Evolutionary conservation across 2,888 invertebrate genomes (phyloP), one percentile per base, ranked within the genome.

Genomic region (Pyrochroa serraticornis): DNA sequence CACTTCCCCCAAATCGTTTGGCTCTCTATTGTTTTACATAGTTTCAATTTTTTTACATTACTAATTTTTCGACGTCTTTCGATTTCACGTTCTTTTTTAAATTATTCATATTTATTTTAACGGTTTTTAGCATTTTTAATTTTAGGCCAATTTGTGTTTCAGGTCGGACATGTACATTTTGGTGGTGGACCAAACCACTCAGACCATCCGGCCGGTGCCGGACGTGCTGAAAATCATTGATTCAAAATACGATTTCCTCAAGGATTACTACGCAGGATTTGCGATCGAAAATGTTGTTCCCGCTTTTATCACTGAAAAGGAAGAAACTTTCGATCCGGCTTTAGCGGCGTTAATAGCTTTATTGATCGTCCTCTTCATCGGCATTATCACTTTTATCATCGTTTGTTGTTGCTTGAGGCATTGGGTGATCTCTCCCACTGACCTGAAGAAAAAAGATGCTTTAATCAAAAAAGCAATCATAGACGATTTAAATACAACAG

Each of bases 91-190:
- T 49, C 35, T 51, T 44, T 42, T 38, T 64, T 9, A 3, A 36
- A 36, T 36, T 9, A 36, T 9, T n/a, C n/a, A n/a, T n/a, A n/a
- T n/a, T n/a, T n/a, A n/a, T n/a, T n/a, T n/a, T n/a, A n/a, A n/a
- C n/a, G n/a, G n/a, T n/a, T n/a, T n/a, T n/a, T n/a, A n/a, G n/a
- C n/a, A n/a, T n/a, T n/a, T n/a, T n/a, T n/a, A n/a, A n/a, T n/a
- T n/a, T 36, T 9, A 36, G n/a, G 2, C n/a, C 10, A 9, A 35
- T 12, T 36, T 36, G 30, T 49, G 46, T 70, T 75, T 36, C 68
- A 90, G 92, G 92, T 91, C 92, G 68, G 94, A 94, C 74, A 86
- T 94, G 78, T 92, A 92, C 72, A 84, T 94, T 57, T 88, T 93
- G 73, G 92, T 92, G 0, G 91, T 94, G 0, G 90, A 93, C 72